phyloP scores from a whole-genome alignment of 2,888 invertebrate genomes.

The Trichogramma dendrolimi region DNA sequence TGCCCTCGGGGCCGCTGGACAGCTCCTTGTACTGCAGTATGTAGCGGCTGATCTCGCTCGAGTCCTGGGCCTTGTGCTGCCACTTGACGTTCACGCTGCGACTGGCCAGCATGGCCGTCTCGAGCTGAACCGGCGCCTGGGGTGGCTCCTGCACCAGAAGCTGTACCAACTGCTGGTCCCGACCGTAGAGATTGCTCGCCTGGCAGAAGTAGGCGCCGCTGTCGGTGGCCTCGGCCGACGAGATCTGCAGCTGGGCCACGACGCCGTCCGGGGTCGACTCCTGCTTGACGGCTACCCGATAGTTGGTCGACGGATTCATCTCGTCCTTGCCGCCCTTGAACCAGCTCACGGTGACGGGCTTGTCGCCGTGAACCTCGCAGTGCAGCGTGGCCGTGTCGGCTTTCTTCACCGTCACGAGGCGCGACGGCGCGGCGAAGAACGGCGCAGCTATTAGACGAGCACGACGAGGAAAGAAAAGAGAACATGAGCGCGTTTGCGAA shows the following conservation, averaged over 20 bases:
- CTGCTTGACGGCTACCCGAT: constrained; percentile 63
- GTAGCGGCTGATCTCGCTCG: constrained; percentile 68
- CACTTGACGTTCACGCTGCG: constrained; percentile 72
- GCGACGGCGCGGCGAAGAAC: constrained; percentile 66
- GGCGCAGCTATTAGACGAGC: constrained; percentile 59
- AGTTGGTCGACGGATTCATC: constrained; percentile 68
- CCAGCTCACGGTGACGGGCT: constrained; percentile 75
- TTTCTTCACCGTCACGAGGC: constrained; percentile 68
- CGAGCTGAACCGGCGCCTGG: constrained; percentile 64
- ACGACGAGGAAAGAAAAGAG: no score
- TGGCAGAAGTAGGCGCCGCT: constrained; percentile 76
- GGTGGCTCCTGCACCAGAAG: constrained; percentile 74
- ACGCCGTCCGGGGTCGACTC: constrained; percentile 68
- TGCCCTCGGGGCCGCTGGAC: constrained; percentile 50
- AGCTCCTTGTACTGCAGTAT: constrained; percentile 66
- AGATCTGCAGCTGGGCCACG: constrained; percentile 67
- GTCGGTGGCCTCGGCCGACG: constrained; percentile 65
- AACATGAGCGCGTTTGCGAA: no score
- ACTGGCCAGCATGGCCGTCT: constrained; percentile 68
- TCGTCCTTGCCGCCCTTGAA: constrained; percentile 67
- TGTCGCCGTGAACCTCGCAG: constrained; percentile 75
- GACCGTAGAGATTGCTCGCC: constrained; percentile 70
- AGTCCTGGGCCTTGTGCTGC: constrained; percentile 66
- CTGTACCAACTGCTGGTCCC: constrained; percentile 69
- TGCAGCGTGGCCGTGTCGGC: constrained; percentile 69